A percentile compares a stretch with the other conserved stretches of the same genome.
phyloP scores from a whole-genome alignment of 2,113 vertebrate genomes.

The Vicugna pacos region DNA sequence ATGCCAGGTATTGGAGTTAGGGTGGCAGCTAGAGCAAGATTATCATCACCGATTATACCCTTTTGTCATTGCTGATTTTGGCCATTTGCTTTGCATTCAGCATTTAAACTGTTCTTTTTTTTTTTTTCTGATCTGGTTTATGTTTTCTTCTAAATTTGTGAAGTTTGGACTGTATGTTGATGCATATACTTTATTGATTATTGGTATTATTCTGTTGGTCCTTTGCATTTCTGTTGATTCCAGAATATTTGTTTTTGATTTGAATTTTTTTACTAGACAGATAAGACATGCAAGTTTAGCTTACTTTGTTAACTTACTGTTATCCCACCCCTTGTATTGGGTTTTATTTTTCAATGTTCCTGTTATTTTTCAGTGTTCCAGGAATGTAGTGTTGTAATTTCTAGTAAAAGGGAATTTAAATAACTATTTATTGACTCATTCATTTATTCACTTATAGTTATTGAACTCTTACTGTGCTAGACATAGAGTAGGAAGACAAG shows the following conservation, averaged over 20 bases:
- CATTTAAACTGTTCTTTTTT: background rate
- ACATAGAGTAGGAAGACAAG: background rate
- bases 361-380: too few species aligned
- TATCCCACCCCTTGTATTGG: background rate
- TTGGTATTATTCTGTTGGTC: background rate
- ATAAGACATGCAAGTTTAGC: background rate
- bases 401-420: background rate
- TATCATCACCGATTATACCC: background rate
- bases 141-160: background rate
- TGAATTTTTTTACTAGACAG: background rate
- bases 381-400: background rate
- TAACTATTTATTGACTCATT: background rate
- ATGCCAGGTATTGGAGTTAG: background rate
- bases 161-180: background rate
- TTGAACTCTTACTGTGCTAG: background rate
- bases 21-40: background rate
- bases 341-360: background rate
- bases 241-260: slow-evolving; percentile 5
- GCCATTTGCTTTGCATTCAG: background rate
- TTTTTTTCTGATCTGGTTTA: background rate
- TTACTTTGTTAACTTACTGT: background rate
- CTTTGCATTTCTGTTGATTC: background rate
- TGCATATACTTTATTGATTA: background rate
- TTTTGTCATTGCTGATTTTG: background rate
- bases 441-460: background rate